These are phyloP conservation scores for Pterocles orientalis DNA, from an alignment of 2,113 vertebrate species.

Conservation along the genomic window DNA sequence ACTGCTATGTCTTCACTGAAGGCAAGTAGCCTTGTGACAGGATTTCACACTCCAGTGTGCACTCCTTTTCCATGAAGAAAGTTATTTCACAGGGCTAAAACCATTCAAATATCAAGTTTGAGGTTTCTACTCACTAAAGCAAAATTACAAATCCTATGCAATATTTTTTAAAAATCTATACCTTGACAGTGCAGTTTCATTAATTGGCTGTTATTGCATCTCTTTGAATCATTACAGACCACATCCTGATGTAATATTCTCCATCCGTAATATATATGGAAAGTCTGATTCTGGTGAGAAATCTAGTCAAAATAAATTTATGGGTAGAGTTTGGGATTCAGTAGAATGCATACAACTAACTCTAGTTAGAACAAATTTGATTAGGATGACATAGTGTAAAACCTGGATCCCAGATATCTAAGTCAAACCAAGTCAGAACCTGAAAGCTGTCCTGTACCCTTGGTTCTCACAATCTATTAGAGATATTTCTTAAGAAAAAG, in stretches of 20 bases:
- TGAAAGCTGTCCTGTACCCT: neutral
- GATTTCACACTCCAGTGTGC: neutral
- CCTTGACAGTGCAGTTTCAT: neutral
- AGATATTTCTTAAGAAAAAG: neutral
- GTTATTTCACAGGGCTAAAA: neutral
- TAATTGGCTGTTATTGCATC: neutral
- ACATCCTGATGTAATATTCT: neutral
- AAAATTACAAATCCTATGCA: neutral
- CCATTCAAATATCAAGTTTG: neutral
- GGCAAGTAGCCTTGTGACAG: neutral
- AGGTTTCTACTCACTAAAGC: neutral
- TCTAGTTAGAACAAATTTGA: neutral
- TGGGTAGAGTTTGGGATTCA: neutral
- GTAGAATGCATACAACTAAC: neutral
- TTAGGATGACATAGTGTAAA: neutral
- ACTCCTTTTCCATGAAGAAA: neutral
- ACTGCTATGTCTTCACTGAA: neutral
- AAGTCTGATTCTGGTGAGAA: neutral
- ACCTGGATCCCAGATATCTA: neutral
- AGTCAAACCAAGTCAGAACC: neutral
- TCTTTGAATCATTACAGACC: neutral
- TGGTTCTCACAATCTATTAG: neutral
- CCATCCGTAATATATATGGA: neutral
- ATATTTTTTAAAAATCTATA: neutral
- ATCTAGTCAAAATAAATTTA: neutral